Evolutionary conservation across 2,888 invertebrate species (phyloP), one percentile per base, ranked within the genome.

Genomic region (Osmoderma eremita): DNA sequence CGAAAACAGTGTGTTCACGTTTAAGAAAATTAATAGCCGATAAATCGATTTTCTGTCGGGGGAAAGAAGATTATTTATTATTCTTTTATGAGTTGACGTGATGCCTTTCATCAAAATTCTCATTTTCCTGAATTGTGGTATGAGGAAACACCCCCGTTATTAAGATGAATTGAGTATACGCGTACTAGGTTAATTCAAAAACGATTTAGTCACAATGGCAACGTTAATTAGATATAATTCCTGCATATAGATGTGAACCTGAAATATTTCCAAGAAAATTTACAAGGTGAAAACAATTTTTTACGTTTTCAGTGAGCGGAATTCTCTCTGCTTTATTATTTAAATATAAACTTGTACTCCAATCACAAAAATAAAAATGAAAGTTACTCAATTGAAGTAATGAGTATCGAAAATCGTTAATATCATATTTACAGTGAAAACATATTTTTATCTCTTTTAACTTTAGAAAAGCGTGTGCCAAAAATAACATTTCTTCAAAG

Each of bases 21-120:
- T 38, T 18, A 24, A 58, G 58, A 42, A 41, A 58, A 58, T 45
- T 58, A 58, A 45, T 41, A 58, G 50, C 30, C 50, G 50, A 51
- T 51, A 13, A 24, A 51, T 51, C 50, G 50, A 51, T 51, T 51
- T 51, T 15, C 50, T 51, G 50, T 51, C 50, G 30, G n/a, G 24
- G 1, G 30, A 51, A 24, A 30, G 30, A 51, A 51, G 50, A 51
- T 51, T 51, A 51, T 51, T 51, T 51, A 51, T 51, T 51, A 24
- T 51, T 51, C 50, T 24, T 51, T 51, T 51, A 51, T 51, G 15
- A 24, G 30, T 51, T 51, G 24, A 51, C 50, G 50, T 51, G 50
- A 24, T 24, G 15, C 50, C 50, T 51, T 51, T 51, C 50, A 51
- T 51, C 24, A 51, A 51, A 30, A 15, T 30, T 51, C 17, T 8